Percentiles rank a stretch among this genome's conserved stretches.
These are phyloP conservation scores for Aphelenchoides fujianensis DNA, from an alignment of 1,140 invertebrate species.

Conservation along the genomic window DNA sequence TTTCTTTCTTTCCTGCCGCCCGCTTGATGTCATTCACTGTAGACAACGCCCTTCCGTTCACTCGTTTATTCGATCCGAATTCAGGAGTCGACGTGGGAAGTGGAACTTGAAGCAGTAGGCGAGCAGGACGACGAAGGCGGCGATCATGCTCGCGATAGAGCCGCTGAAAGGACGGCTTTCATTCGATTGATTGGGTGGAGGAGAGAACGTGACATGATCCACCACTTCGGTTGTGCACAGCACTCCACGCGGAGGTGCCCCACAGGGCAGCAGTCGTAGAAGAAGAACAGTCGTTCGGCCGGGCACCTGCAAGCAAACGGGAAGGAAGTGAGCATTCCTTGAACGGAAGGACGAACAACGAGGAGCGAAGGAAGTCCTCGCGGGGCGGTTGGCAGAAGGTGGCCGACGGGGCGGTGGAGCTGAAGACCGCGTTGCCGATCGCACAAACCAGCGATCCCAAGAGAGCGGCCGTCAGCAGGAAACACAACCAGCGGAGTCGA, in stretches of 20 bases:
- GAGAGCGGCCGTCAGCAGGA: background rate
- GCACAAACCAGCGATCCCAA: background rate
- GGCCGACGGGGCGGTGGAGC: background rate
- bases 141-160: background rate
- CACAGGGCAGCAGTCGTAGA: background rate
- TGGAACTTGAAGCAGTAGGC: background rate
- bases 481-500: background rate
- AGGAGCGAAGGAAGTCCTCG: background rate
- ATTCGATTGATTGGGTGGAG: too few species aligned
- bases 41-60: too few species aligned
- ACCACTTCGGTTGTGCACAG: conserved; percentile 13
- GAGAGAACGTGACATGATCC: conserved; percentile 1
- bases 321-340: too few species aligned
- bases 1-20: too few species aligned
- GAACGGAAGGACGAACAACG: too few species aligned
- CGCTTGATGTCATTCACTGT: too few species aligned
- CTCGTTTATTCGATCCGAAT: background rate
- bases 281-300: conserved; percentile 1
- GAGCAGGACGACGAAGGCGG: background rate
- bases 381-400: background rate
- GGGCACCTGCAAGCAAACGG: conserved; percentile 17
- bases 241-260: background rate
- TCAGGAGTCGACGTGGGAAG: too few species aligned
- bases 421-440: conserved; percentile 12
- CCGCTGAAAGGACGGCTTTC: conserved; percentile 1